A percentile compares a stretch with the other conserved stretches of the same genome.
phyloP scores from a whole-genome alignment of 2,888 invertebrate genomes.

The Drosophila robusta region DNA sequence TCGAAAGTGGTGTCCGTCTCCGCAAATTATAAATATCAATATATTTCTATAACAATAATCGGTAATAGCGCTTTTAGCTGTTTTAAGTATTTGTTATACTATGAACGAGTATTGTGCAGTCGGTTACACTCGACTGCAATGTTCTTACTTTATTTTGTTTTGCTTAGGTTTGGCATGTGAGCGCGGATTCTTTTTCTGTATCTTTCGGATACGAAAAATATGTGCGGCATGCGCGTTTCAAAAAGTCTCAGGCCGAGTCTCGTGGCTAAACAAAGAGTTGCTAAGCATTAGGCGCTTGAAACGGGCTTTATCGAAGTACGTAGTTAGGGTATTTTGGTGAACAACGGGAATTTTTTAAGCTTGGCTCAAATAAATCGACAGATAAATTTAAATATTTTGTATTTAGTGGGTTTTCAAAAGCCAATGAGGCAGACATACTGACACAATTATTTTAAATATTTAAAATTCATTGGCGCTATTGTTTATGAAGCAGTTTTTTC shows the following conservation, averaged over 20 bases:
- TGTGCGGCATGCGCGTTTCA: slow-evolving; percentile 54
- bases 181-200: slow-evolving; percentile 31
- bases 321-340: not conserved
- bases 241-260: slow-evolving; percentile 13
- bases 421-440: not conserved
- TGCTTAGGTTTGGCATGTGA: slow-evolving; percentile 40
- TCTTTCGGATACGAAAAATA: slow-evolving; percentile 49
- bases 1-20: too few relatives aligned
- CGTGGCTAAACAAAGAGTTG: slow-evolving; percentile 11
- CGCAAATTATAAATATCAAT: too few relatives aligned
- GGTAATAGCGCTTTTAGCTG: too few relatives aligned
- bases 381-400: not conserved
- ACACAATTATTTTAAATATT: slow-evolving; percentile 1
- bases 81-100: too few relatives aligned
- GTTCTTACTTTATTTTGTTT: slow-evolving; percentile 21
- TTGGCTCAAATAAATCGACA: not conserved
- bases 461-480: slow-evolving; percentile 1
- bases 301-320: not conserved
- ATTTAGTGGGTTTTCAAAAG: too few relatives aligned
- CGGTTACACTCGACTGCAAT: not conserved
- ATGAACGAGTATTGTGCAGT: too few relatives aligned
- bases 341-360: not conserved
- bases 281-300: slow-evolving; percentile 3
- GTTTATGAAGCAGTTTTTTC: not conserved
- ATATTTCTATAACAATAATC: too few relatives aligned